Base-by-base conservation (phyloP, 2,113 vertebrate species). In the Indri indri region DNA sequence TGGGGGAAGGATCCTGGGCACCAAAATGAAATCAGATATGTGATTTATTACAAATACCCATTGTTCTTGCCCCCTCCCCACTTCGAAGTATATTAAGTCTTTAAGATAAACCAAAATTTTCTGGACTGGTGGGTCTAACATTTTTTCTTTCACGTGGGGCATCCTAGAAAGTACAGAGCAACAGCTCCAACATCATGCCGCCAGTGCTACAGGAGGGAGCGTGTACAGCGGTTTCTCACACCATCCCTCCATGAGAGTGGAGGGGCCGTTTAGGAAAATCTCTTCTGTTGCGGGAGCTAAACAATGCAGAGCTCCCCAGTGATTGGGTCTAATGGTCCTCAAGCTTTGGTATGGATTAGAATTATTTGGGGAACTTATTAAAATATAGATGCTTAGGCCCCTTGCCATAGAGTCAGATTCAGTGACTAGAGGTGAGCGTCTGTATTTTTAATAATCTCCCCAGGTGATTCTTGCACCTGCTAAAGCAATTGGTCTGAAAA, bases 351-450 rank as follows among this genome's bases (percentile, higher is more conserved):
- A 6, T 25, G 30, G 30, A 30, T 63, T 40, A 73, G 25, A 94
- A 95, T 87, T 71, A 57, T 52, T 57, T 90, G 77, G 34, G 54
- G 61, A 95, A 74, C 50, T 90, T 66, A 54, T 93, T 85, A 61
- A 83, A 87, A 61, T 42, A 34, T 7, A 57, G 90, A 45, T 45
- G 11, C 59, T 45, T 20, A 42, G 61, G 61, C 4, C 32, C 57
- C 20, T 57, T 88, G 81, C n/a, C 66, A 84, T 30, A 61, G 65
- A 42, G 47, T 90, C 40, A 84, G 54, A 91, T 22, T 83, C 40
- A 80, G 45, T n/a, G 16, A 80, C 76, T 30, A 61, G 65, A 65
- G 25, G 5, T 32, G 10, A 27, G 27, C 14, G 10, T 86, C 27
- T 90, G 22, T 34, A 52, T 54, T 82, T 96, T 96, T 95, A 90